Evolutionary conservation across 2,113 vertebrate species (phyloP).

Genomic region (Pedetes capensis): DNA sequence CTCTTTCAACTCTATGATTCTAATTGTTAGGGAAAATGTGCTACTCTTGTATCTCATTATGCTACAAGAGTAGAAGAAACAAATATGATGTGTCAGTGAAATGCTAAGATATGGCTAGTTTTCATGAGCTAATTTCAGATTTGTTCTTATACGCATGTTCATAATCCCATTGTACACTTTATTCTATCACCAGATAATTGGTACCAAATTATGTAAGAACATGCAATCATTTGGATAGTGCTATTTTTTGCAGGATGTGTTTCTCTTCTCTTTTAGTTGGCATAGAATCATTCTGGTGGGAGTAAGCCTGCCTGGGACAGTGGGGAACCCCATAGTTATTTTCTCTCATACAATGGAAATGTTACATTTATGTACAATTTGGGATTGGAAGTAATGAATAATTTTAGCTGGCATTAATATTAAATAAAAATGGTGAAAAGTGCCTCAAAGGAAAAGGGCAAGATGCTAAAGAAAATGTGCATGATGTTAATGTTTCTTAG

Average conservation of each 20-base stretch:
- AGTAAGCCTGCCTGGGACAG: not conserved
- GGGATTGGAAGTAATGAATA: not conserved
- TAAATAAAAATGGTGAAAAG: not conserved
- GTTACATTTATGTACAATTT: not conserved
- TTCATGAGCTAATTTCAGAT: not conserved
- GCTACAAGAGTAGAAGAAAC: not conserved
- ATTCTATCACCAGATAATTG: not conserved
- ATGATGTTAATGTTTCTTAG: not conserved
- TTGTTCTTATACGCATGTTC: not conserved
- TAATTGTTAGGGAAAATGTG: not conserved
- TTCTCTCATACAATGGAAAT: not conserved
- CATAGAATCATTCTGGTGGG: not conserved
- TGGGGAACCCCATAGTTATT: not conserved
- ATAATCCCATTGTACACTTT: not conserved
- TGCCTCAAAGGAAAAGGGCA: not conserved
- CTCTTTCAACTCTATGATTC: not conserved
- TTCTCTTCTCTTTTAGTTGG: not conserved
- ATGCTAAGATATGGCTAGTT: not conserved
- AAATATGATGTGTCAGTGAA: not conserved
- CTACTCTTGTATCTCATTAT: not conserved
- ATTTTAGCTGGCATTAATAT: not conserved
- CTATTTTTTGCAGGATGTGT: not conserved
- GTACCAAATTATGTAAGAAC: not conserved
- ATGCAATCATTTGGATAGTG: not conserved
- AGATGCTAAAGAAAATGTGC: not conserved